Evolutionary conservation across 2,888 invertebrate genomes (phyloP).

Genomic region (Flexamia atlantica): DNA sequence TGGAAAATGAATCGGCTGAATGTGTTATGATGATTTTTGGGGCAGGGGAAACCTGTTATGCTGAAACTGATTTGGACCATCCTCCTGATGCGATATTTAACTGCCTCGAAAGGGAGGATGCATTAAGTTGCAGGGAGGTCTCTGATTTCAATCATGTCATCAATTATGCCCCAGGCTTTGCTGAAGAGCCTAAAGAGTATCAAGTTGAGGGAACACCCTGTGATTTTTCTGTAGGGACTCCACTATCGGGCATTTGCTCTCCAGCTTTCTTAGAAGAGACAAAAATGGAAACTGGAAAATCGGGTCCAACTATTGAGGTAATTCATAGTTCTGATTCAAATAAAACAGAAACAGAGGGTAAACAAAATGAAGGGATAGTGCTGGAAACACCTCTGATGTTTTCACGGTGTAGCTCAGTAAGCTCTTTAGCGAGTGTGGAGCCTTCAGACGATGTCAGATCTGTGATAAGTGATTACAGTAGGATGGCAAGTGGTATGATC

Average conservation of each 20-base stretch:
- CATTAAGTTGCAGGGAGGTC: neutral
- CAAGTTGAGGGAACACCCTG: neutral
- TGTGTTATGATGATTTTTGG: neutral
- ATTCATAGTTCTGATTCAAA: neutral
- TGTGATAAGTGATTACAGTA: conserved; percentile 5
- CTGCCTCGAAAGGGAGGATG: neutral
- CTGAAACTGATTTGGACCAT: conserved; percentile 2
- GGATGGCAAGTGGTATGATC: conserved; percentile 15
- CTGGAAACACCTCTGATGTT: conserved; percentile 12
- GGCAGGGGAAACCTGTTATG: conserved; percentile 4
- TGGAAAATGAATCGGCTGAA: neutral
- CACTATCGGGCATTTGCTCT: neutral
- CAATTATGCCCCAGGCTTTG: neutral
- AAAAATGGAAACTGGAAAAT: neutral
- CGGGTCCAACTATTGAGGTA: neutral
- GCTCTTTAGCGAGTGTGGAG: neutral
- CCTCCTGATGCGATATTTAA: neutral
- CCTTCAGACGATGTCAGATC: neutral
- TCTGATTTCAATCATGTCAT: neutral
- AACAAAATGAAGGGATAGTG: neutral
- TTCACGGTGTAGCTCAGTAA: neutral
- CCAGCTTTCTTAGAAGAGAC: neutral
- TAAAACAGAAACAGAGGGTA: neutral
- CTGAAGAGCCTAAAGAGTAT: neutral
- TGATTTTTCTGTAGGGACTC: neutral